Conservation (phyloP, 2,888 invertebrate genomes). For the Mimas tiliae region DNA sequence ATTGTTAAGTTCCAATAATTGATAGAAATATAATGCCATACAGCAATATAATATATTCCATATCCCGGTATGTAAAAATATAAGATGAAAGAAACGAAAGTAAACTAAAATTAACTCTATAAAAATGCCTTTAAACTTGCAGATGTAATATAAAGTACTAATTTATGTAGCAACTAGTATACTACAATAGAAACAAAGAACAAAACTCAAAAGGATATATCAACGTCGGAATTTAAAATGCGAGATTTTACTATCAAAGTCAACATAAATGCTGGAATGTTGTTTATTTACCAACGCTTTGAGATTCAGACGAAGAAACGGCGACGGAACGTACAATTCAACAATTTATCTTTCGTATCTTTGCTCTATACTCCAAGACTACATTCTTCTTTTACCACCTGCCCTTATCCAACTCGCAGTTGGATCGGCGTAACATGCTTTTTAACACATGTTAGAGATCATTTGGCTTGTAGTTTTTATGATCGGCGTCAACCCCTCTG, state of each 20-base stretch:
- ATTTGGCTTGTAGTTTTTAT: no score
- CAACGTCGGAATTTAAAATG: constrained; percentile 34
- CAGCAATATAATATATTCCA: no score
- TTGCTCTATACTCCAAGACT: background rate
- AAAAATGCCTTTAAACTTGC: background rate
- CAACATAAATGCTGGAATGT: constrained; percentile 38
- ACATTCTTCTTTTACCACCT: no score
- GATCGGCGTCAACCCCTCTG: no score
- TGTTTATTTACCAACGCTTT: constrained; percentile 38
- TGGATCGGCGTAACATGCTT: no score
- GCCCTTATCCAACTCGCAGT: no score
- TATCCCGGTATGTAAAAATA: background rate
- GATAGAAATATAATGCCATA: no score
- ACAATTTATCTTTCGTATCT: constrained; percentile 34
- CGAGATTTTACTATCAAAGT: constrained; percentile 39
- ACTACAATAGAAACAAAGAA: constrained; percentile 26
- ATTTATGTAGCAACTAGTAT: constrained; percentile 15
- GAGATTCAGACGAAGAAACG: constrained; percentile 35
- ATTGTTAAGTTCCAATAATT: no score
- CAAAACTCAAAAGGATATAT: constrained; percentile 31
- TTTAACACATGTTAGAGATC: no score
- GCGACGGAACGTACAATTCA: constrained; percentile 32
- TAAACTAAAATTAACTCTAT: background rate
- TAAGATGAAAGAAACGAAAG: background rate
- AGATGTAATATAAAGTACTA: constrained; percentile 1